Evolutionary conservation across 2,888 invertebrate species (phyloP).

Genomic region (Chesias legatella): DNA sequence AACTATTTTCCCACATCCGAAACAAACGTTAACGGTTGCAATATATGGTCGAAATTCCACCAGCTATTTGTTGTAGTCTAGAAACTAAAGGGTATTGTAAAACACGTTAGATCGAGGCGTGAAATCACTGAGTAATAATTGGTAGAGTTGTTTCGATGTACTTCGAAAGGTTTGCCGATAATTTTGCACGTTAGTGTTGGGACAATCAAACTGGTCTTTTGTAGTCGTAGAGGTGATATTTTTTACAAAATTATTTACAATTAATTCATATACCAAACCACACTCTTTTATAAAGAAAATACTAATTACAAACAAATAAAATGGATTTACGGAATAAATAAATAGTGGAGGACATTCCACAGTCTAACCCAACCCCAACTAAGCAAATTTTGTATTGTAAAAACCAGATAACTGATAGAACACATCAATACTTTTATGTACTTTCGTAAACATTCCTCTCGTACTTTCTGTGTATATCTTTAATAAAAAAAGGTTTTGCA

Average conservation of each 20-base stretch:
- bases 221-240: too few species aligned
- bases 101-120: slow-evolving; percentile 56
- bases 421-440: too few species aligned
- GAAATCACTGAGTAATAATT: slow-evolving; percentile 66
- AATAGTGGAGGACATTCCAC: not conserved
- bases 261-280: too few species aligned
- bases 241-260: too few species aligned
- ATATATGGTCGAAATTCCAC: slow-evolving; percentile 4
- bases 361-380: not conserved
- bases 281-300: too few species aligned
- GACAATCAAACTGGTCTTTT: not conserved
- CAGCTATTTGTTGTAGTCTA: too few species aligned
- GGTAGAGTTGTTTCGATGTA: slow-evolving; percentile 56
- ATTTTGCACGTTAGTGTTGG: slow-evolving; percentile 13
- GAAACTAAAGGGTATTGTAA: slow-evolving; percentile 30
- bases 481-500: too few species aligned
- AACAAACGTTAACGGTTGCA: slow-evolving; percentile 25
- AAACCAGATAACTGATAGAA: too few species aligned
- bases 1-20: not conserved
- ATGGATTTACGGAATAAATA: too few species aligned
- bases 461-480: too few species aligned
- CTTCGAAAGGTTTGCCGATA: slow-evolving; percentile 24
- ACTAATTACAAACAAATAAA: slow-evolving; percentile 17
- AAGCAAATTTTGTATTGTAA: too few species aligned
- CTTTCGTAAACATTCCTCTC: too few species aligned